Evolutionary conservation across 1,140 invertebrate species (phyloP).

Genomic region (Caenorhabditis inopinata): DNA sequence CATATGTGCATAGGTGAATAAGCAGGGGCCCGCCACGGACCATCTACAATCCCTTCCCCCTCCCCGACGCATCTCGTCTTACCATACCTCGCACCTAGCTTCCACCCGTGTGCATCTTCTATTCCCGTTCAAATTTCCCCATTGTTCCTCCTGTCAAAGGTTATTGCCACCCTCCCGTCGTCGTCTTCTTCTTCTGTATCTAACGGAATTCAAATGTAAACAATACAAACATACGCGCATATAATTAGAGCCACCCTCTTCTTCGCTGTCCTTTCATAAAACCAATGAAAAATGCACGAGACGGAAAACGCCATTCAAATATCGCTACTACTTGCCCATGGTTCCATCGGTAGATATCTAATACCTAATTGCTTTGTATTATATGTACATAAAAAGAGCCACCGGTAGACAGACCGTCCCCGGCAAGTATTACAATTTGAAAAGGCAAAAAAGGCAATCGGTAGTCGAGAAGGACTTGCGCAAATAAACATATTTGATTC

Average conservation of each 20-base stretch:
- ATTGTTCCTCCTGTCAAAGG: slow-evolving; percentile 19
- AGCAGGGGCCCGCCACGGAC: no score
- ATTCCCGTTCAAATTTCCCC: neutral
- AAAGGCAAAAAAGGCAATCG: neutral
- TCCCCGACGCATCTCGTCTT: no score
- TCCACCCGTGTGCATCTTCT: slow-evolving; percentile 25
- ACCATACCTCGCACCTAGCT: neutral
- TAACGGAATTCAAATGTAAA: slow-evolving; percentile 26
- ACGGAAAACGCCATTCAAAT: slow-evolving; percentile 2
- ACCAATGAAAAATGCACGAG: no score
- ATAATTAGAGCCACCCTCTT: slow-evolving; percentile 17
- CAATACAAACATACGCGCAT: slow-evolving; percentile 25
- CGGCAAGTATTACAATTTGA: neutral
- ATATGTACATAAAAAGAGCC: neutral
- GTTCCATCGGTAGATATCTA: slow-evolving; percentile 9
- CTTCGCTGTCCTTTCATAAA: neutral
- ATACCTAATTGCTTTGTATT: slow-evolving; percentile 1
- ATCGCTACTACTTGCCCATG: neutral
- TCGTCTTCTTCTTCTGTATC: no score
- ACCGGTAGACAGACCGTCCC: neutral
- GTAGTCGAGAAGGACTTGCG: neutral
- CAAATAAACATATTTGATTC: neutral
- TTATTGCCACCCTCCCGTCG: slow-evolving; percentile 27
- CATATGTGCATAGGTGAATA: no score
- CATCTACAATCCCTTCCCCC: no score